Conservation (phyloP, 2,113 vertebrate species). For the Zapornia atra region DNA sequence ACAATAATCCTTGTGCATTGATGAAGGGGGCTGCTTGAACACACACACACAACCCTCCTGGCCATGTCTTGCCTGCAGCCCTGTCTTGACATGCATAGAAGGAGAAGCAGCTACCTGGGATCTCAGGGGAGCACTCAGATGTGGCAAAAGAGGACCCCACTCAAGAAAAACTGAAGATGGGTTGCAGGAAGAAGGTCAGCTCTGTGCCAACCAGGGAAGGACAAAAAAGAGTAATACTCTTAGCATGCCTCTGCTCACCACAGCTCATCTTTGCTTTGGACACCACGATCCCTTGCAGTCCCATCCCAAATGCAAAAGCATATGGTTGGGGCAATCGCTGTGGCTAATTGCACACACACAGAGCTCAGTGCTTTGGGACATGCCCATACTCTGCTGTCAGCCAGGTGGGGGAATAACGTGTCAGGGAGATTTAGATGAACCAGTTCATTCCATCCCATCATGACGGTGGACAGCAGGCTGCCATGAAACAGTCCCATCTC, state of each 20-base stretch:
- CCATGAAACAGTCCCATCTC: conserved; percentile 19
- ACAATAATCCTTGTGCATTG: background rate
- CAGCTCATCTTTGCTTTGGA: background rate
- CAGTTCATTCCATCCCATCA: background rate
- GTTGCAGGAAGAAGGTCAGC: background rate
- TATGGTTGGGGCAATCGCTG: background rate
- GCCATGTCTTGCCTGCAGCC: background rate
- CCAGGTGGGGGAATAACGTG: background rate
- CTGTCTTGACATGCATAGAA: background rate
- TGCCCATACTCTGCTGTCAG: background rate
- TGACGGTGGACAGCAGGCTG: conserved; percentile 6
- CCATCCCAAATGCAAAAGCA: background rate
- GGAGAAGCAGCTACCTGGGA: background rate
- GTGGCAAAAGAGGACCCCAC: background rate
- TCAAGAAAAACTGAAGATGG: background rate
- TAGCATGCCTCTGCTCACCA: background rate
- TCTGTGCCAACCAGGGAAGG: background rate
- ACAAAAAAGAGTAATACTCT: background rate
- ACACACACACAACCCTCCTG: background rate
- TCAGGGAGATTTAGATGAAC: background rate
- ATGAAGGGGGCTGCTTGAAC: background rate
- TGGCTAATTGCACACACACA: background rate
- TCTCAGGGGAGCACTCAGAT: background rate
- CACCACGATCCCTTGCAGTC: background rate
- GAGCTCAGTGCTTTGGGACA: background rate